Percentiles rank a stretch among this genome's conserved stretches.
phyloP scores from a whole-genome alignment of 2,888 invertebrate species.

The Linyphia triangularis region DNA sequence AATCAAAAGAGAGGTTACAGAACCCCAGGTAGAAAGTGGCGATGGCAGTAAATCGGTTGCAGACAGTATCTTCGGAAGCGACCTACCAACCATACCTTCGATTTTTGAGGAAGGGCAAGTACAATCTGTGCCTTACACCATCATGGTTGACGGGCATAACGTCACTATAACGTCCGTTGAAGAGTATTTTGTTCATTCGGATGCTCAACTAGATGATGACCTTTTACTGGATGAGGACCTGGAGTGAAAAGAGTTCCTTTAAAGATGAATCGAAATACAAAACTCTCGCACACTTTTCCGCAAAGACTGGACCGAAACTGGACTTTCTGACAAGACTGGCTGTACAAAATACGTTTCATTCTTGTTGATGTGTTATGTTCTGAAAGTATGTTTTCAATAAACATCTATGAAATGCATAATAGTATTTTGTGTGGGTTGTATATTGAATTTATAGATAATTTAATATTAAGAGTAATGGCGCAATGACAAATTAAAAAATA shows the following conservation, averaged over 20 bases:
- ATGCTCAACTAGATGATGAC: constrained; percentile 10
- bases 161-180: constrained; percentile 59
- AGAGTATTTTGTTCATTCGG: constrained; percentile 67
- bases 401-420: no score
- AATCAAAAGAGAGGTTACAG: constrained; percentile 17
- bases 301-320: constrained; percentile 7
- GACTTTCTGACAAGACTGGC: neutral
- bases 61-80: constrained; percentile 6
- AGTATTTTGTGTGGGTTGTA: no score
- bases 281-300: neutral
- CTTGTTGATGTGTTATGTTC: constrained; percentile 33
- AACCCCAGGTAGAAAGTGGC: neutral
- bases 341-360: neutral
- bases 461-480: no score
- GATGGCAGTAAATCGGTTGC: neutral
- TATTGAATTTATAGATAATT: no score
- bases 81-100: neutral
- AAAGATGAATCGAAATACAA: no score
- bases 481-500: no score
- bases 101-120: neutral
- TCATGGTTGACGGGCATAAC: constrained; percentile 60
- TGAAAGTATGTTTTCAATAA: neutral
- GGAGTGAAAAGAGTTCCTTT: neutral
- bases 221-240: constrained; percentile 44
- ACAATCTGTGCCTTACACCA: constrained; percentile 58